Evolutionary conservation across 1,140 invertebrate genomes (phyloP), one percentile per base, ranked within the genome.

Genomic region (Neodiprion fabricii): DNA sequence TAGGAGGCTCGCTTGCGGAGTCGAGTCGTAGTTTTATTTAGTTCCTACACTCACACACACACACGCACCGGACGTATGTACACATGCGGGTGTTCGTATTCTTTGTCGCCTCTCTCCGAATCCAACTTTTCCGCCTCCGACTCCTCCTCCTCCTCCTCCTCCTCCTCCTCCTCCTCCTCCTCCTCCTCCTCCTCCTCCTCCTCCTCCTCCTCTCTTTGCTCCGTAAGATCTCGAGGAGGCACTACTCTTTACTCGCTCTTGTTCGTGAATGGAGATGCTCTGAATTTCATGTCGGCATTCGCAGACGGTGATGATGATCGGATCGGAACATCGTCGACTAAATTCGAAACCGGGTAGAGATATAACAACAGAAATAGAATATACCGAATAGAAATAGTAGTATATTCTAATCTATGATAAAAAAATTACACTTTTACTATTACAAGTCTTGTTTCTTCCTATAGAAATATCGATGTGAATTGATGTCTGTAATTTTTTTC

Each of bases 251-350:
- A 40, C 28, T 40, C 53, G n/a, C 53, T 61, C n/a, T 61, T 61
- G 53, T 61, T 61, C n/a, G 53, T 61, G 53, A 61, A 61, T 61
- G 53, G 53, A 61, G 53, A 61, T 61, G 53, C 53, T 61, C 53
- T 61, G 28, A 40, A 40, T 40, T 40, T 40, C 28, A 40, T 5
- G 28, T 40, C 28, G 28, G 53, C 53, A 61, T 61, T 61, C 53
- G 53, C 53, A 61, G 53, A 61, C 53, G 53, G 4, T 61, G 53
- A 61, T 61, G 53, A 61, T 61, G 11, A 17, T 61, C 11, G 53
- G 53, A 61, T 17, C 53, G 53, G 11, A 17, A 61, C 28, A 40
- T 40, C 28, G 28, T 40, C 28, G 53, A 5, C n/a, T 61, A 61
- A 61, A 61, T 61, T 17, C 11, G 53, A 7, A 14, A 61, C n/a